Conservation (phyloP, 2,113 vertebrate genomes). For the Cervus canadensis region DNA sequence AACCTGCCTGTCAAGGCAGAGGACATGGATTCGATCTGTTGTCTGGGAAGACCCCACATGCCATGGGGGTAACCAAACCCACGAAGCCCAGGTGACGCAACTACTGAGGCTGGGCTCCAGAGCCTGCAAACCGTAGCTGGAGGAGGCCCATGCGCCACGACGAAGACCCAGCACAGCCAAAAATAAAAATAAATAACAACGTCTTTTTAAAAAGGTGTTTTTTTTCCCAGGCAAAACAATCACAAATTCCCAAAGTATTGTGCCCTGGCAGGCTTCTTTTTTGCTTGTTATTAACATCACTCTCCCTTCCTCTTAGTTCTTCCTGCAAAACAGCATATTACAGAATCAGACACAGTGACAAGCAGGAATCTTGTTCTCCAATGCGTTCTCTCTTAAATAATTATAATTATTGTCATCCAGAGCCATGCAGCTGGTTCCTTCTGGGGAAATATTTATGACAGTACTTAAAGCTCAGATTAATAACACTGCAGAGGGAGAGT, state of each 20-base stretch:
- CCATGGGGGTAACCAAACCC: not conserved
- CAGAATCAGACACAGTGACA: constrained; percentile 56
- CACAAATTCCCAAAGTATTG: not conserved
- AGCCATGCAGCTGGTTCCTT: not conserved
- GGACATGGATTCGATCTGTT: not conserved
- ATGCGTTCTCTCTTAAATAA: constrained; percentile 6
- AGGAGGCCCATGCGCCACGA: not conserved
- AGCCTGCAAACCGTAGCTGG: not conserved
- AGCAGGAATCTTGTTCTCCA: not conserved
- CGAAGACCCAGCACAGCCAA: not conserved
- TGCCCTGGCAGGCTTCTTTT: not conserved
- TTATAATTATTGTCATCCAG: not conserved
- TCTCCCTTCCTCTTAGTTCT: constrained; percentile 61
- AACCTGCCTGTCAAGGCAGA: not conserved
- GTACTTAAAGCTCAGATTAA: constrained; percentile 47
- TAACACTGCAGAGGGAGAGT: not conserved
- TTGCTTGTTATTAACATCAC: not conserved
- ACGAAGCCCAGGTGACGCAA: not conserved
- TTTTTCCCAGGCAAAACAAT: not conserved
- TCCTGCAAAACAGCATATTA: constrained; percentile 66
- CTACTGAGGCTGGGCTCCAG: not conserved
- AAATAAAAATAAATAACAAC: not conserved
- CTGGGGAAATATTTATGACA: constrained; percentile 36
- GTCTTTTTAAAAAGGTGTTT: not conserved
- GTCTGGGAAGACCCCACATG: not conserved